Percentiles rank a stretch among this genome's conserved stretches.
Conservation (phyloP, 2,797 vertebrate genomes). For the Otolemur crassicaudatus region DNA sequence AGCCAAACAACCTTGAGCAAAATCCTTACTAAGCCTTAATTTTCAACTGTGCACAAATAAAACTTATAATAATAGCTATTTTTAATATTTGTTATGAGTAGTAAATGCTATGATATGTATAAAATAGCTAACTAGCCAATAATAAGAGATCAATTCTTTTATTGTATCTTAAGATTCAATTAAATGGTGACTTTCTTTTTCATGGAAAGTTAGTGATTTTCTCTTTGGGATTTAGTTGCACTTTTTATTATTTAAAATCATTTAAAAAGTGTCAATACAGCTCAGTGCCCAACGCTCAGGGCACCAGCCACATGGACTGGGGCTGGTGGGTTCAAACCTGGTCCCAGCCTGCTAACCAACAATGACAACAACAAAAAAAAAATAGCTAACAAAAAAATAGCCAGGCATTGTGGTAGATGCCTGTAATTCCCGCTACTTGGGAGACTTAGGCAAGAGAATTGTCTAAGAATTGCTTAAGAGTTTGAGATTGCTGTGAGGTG, state of each 20-base stretch:
- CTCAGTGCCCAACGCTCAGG: too few species aligned
- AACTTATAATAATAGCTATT: neutral
- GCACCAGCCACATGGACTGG: too few species aligned
- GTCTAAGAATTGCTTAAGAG: too few species aligned
- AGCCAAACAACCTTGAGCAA: neutral
- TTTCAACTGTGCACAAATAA: neutral
- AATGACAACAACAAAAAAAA: too few species aligned
- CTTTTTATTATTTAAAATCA: neutral
- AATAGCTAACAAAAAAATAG: too few species aligned
- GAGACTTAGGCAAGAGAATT: too few species aligned
- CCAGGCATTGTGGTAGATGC: too few species aligned
- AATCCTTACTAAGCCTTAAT: neutral
- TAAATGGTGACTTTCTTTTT: conserved; percentile 29
- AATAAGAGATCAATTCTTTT: conserved; percentile 9
- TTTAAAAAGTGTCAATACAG: neutral
- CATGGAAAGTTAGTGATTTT: neutral
- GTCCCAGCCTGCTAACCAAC: too few species aligned
- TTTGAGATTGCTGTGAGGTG: too few species aligned
- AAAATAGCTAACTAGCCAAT: neutral
- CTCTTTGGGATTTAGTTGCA: neutral
- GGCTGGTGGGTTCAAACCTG: too few species aligned
- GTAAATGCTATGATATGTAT: neutral
- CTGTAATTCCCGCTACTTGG: too few species aligned
- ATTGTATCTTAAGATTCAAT: conserved; percentile 37
- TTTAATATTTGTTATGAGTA: conserved; percentile 49